A percentile compares a stretch with the other conserved stretches of the same genome.
These are phyloP conservation scores for Drosophila cracens DNA, from an alignment of 2,888 invertebrate genomes.

Conservation along the genomic window DNA sequence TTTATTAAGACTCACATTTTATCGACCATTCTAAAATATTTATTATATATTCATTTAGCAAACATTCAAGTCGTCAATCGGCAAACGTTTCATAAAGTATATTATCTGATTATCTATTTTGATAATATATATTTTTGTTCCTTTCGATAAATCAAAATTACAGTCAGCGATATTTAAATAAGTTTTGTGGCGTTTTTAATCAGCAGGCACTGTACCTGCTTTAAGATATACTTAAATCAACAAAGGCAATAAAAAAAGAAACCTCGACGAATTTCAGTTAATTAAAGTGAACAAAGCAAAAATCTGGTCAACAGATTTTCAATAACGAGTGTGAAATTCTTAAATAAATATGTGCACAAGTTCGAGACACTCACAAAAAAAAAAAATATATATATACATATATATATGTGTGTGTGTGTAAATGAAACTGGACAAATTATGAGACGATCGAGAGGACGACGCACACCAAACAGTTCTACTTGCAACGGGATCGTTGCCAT, in stretches of 20 bases:
- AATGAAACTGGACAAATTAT: conserved; percentile 67
- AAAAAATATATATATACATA: neutral
- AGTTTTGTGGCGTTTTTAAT: conserved; percentile 39
- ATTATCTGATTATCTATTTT: neutral
- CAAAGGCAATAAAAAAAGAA: conserved; percentile 40
- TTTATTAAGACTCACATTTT: conserved; percentile 3
- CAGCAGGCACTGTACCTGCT: conserved; percentile 31
- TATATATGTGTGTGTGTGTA: conserved; percentile 33
- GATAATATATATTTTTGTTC: neutral
- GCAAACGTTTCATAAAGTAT: neutral
- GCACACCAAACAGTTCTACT: neutral
- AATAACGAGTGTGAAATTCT: conserved; percentile 75
- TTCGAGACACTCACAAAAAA: conserved; percentile 27
- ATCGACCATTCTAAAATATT: conserved; percentile 13
- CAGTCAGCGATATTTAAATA: conserved; percentile 16
- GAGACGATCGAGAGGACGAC: conserved; percentile 27
- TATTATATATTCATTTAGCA: conserved; percentile 1
- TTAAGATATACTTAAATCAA: conserved; percentile 48
- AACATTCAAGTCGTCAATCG: neutral
- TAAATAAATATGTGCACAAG: conserved; percentile 67
- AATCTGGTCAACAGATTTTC: conserved; percentile 80
- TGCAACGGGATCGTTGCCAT: conserved; percentile 48
- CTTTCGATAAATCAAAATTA: neutral
- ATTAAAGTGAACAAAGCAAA: conserved; percentile 53
- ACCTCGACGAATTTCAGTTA: conserved; percentile 59